Conservation (phyloP, 2,797 vertebrate genomes). For the Poecilia picta region DNA sequence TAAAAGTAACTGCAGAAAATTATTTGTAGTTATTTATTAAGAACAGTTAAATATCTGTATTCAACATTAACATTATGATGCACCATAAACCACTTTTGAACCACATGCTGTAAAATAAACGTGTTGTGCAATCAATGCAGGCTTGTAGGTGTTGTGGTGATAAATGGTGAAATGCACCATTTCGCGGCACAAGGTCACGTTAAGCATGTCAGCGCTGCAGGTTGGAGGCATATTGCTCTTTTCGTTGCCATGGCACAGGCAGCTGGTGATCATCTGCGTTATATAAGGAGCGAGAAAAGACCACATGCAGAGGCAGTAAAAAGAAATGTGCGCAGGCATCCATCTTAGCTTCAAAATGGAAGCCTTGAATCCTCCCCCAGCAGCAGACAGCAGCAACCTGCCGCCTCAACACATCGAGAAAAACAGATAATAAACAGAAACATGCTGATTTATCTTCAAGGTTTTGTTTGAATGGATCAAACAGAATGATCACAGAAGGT, state of each 20-base stretch:
- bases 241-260: background rate
- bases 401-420: background rate
- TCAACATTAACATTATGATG: background rate
- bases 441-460: background rate
- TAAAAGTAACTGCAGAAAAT: background rate
- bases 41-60: background rate
- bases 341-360: conserved; percentile 86
- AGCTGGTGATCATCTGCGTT: conserved; percentile 40
- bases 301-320: conserved; percentile 48
- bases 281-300: conserved; percentile 66
- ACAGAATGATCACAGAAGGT: background rate
- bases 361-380: conserved; percentile 68
- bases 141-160: background rate
- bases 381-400: conserved; percentile 6
- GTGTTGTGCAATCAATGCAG: background rate
- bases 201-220: background rate
- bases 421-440: background rate
- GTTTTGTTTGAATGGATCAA: background rate
- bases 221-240: background rate
- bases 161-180: background rate
- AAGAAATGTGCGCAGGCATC: conserved; percentile 80
- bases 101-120: background rate
- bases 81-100: background rate
- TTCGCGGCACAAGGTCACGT: background rate
- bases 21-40: background rate